These are phyloP conservation scores for Motacilla alba DNA, from an alignment of 2,113 vertebrate species.

Conservation along the genomic window DNA sequence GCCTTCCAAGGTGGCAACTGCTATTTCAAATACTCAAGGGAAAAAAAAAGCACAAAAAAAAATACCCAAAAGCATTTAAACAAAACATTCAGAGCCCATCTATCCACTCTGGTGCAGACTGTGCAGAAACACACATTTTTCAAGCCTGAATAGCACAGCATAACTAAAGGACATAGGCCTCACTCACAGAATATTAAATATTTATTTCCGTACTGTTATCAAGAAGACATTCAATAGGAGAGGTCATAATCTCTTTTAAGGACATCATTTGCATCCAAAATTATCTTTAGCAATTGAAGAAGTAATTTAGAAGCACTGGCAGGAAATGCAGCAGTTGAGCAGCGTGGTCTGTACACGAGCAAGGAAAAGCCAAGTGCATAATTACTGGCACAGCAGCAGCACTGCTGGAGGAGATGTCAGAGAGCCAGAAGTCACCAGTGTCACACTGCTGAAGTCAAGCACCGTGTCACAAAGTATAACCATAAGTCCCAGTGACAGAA, in stretches of 20 bases:
- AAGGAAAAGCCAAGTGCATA: background rate
- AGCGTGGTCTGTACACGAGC: accelerated
- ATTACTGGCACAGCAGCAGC: conserved; percentile 16
- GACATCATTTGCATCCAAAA: background rate
- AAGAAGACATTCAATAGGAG: background rate
- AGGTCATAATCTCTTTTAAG: background rate
- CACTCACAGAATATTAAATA: background rate
- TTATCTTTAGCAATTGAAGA: background rate
- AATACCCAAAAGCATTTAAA: background rate
- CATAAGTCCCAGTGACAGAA: background rate
- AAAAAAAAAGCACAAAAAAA: too few relatives aligned
- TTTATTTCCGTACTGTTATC: background rate
- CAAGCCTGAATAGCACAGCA: background rate
- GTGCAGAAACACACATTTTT: background rate
- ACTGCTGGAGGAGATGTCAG: background rate
- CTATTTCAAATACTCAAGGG: background rate
- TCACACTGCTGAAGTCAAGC: background rate
- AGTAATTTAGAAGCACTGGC: background rate
- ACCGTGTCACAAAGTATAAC: background rate
- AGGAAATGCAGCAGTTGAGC: background rate
- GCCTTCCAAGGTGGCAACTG: background rate
- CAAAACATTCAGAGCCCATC: background rate
- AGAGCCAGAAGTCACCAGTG: background rate
- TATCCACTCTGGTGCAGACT: background rate
- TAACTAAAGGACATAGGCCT: background rate